Conservation (phyloP, 2,113 vertebrate species). For the Meriones unguiculatus region DNA sequence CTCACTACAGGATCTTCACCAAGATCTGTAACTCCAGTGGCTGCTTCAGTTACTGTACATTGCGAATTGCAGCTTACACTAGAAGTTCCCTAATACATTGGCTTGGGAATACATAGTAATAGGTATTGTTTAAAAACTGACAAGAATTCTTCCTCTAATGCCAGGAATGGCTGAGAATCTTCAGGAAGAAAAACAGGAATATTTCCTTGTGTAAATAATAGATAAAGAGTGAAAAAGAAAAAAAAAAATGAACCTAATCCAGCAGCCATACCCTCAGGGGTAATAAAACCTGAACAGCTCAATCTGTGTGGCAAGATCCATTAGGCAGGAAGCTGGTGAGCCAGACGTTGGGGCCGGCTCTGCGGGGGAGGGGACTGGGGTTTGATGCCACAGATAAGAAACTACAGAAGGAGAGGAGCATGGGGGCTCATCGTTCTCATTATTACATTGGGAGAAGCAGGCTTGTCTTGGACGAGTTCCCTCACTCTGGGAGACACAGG, state of each 20-base stretch:
- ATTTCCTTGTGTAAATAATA: constrained; percentile 87
- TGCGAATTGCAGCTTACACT: neutral
- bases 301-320: constrained; percentile 84
- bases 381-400: constrained; percentile 76
- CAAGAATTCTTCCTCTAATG: constrained; percentile 61
- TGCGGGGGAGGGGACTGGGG: constrained; percentile 73
- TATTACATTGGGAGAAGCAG: constrained; percentile 61
- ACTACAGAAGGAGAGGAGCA: constrained; percentile 72
- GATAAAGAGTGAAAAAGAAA: constrained; percentile 82
- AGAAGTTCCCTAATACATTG: constrained; percentile 50
- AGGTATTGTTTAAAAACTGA: constrained; percentile 71
- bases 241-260: constrained; percentile 80
- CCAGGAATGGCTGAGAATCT: constrained; percentile 86
- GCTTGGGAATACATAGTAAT: constrained; percentile 65
- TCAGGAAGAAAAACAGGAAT: constrained; percentile 73
- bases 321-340: constrained; percentile 87
- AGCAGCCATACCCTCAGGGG: constrained; percentile 81
- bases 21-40: neutral
- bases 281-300: constrained; percentile 80
- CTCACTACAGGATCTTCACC: neutral
- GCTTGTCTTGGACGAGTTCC: neutral
- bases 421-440: constrained; percentile 49
- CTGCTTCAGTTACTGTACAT: constrained; percentile 29
- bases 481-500: too few relatives aligned
- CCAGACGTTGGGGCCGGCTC: constrained; percentile 76